phyloP scores from a whole-genome alignment of 2,113 vertebrate genomes.

The Ornithorhynchus anatinus region DNA sequence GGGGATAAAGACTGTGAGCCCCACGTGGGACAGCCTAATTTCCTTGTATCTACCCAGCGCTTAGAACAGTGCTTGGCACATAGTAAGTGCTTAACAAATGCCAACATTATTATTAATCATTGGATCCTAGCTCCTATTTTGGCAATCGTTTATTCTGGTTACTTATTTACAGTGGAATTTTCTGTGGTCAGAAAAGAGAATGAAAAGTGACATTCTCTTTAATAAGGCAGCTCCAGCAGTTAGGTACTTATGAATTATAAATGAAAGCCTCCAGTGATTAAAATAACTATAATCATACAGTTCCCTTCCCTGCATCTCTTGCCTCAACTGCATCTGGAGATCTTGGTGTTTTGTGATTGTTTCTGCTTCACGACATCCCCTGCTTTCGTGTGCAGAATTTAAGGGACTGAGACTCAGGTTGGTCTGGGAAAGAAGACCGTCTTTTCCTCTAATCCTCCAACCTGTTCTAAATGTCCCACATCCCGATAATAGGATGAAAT shows the following conservation, averaged over 20 bases:
- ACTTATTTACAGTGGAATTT: slow-evolving; percentile 19
- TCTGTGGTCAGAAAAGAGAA: slow-evolving; percentile 40
- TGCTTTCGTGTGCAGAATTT: not conserved
- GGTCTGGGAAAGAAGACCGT: not conserved
- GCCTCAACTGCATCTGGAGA: not conserved
- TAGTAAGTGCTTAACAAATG: no score
- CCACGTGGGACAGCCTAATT: no score
- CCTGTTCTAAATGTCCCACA: not conserved
- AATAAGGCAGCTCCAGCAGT: slow-evolving; percentile 34
- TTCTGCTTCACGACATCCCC: not conserved
- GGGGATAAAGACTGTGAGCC: no score
- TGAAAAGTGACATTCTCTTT: slow-evolving; percentile 17
- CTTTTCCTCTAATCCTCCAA: not conserved
- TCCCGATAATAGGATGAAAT: not conserved
- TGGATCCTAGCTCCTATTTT: slow-evolving; percentile 36
- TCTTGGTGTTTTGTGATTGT: not conserved
- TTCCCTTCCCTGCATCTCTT: slow-evolving; percentile 10
- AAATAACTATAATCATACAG: slow-evolving; percentile 40
- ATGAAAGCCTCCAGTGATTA: slow-evolving; percentile 57
- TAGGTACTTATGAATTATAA: slow-evolving; percentile 54
- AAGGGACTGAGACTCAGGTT: not conserved
- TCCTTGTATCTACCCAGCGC: no score
- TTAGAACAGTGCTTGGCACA: no score
- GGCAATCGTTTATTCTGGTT: slow-evolving; percentile 47
- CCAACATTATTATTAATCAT: no score